These are phyloP conservation scores for Hybognathus amarus DNA, from an alignment of 2,797 vertebrate genomes.

Conservation along the genomic window DNA sequence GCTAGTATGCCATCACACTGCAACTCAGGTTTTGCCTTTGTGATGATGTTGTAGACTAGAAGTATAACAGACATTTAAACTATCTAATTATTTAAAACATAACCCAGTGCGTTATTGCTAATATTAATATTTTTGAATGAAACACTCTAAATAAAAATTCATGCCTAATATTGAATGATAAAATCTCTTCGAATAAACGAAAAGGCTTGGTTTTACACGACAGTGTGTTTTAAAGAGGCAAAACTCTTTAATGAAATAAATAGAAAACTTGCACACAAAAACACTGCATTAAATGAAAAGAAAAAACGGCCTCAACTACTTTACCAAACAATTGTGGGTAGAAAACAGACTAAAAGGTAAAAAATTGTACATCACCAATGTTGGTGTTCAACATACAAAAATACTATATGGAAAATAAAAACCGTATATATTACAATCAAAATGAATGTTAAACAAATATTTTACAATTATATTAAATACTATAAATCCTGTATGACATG, in stretches of 20 bases:
- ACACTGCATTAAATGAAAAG: conserved; percentile 40
- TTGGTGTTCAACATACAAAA: conserved; percentile 81
- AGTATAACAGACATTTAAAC: not conserved
- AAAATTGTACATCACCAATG: conserved; percentile 67
- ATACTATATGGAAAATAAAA: conserved; percentile 84
- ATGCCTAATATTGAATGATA: not conserved
- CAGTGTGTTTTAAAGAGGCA: not conserved
- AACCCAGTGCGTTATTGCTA: not conserved
- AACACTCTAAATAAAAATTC: not conserved
- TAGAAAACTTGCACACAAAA: conserved; percentile 59
- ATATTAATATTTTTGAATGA: not conserved
- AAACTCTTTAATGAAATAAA: conserved; percentile 77
- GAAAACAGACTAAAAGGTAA: conserved; percentile 30
- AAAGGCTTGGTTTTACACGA: not conserved
- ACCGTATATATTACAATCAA: conserved; percentile 82
- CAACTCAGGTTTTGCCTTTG: not conserved
- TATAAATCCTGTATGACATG: conserved; percentile 18
- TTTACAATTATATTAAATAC: conserved; percentile 43
- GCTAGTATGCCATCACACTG: not conserved
- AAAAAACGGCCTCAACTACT: not conserved
- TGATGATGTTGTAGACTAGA: not conserved
- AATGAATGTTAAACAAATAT: conserved; percentile 36
- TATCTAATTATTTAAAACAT: not conserved
- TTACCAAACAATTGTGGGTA: not conserved
- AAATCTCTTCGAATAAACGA: not conserved